Conservation (phyloP, 2,888 invertebrate genomes). For the Eilema depressum region DNA sequence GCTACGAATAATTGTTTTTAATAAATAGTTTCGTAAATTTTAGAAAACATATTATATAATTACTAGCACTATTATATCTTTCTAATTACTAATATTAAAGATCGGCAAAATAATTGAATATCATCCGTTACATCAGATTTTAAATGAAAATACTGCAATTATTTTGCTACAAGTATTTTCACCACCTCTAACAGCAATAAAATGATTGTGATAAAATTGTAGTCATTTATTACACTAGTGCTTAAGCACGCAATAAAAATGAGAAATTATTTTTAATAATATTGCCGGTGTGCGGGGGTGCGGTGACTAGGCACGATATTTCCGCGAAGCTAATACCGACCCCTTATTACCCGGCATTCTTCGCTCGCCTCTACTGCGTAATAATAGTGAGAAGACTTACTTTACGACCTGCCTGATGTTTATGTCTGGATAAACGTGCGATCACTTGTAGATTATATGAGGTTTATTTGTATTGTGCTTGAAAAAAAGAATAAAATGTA, state of each 20-base stretch:
- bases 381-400: conserved; percentile 76
- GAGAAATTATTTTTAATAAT: conserved; percentile 87
- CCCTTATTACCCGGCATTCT: conserved; percentile 78
- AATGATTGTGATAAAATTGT: conserved; percentile 54
- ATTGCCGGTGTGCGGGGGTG: conserved; percentile 61
- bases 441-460: conserved; percentile 35
- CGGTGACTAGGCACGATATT: conserved; percentile 77
- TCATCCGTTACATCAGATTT: neutral
- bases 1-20: neutral
- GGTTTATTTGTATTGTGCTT: conserved; percentile 17
- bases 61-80: too few species aligned
- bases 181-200: conserved; percentile 30
- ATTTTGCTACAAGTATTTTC: neutral
- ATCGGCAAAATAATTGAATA: neutral
- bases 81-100: too few species aligned
- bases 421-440: conserved; percentile 68
- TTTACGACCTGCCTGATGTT: conserved; percentile 75
- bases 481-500: neutral
- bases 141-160: conserved; percentile 3
- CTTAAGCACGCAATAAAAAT: conserved; percentile 81
- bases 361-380: conserved; percentile 67
- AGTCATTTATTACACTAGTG: conserved; percentile 75
- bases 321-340: conserved; percentile 64
- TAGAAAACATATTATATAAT: too few species aligned
- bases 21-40: neutral